Base-by-base conservation (phyloP, 2,797 vertebrate species). In the Protosalanx chinensis region DNA sequence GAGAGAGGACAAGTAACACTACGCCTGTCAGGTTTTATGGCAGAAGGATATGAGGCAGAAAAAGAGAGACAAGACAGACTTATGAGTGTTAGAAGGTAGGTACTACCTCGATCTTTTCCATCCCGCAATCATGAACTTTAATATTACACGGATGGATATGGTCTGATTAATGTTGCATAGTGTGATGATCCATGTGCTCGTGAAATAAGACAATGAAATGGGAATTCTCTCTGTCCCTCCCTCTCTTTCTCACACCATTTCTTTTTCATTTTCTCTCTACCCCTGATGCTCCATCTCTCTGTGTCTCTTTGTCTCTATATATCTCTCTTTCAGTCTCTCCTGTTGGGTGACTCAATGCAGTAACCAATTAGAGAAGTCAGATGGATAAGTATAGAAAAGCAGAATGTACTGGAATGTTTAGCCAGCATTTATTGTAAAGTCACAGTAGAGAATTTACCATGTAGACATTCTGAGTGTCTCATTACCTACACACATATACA, bases 101-200 rank as follows among this genome's bases (percentile, higher is more conserved):
- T 35, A 4, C 33, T 35, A 35, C 33, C 3, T 35, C 3, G 6
- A 72, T 72, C 46, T 27, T 13, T 66, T 15, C n/a, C 37, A 41
- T 4, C 5, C 37, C 51, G 46, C 16, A 46, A 62, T 72, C 35
- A 30, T 57, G 30, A 65, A 74, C 68, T 67, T 58, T 68, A 76
- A 72, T 69, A 70, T 59, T n/a, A 51, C 35, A 5, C 53, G 57
- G 57, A 65, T 66, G 23, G 62, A 70, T 58, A 41, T 67, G 66
- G 18, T 76, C 68, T 75, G 76, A 75, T 75, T 72, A 77, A 77
- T 70, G 59, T 29, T 35, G 6, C 15, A 23, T 67, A 16, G 51
- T 51, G 8, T 46, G 60, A 72, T 30, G 67, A 46, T 46, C 56
- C 60, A 64, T 53, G 68, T 62, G 73, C 33, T 65, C 70, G 62